A percentile compares a stretch with the other conserved stretches of the same genome.
Evolutionary conservation across 2,888 invertebrate genomes (phyloP).

Genomic region (Alloscopus bannaensis): DNA sequence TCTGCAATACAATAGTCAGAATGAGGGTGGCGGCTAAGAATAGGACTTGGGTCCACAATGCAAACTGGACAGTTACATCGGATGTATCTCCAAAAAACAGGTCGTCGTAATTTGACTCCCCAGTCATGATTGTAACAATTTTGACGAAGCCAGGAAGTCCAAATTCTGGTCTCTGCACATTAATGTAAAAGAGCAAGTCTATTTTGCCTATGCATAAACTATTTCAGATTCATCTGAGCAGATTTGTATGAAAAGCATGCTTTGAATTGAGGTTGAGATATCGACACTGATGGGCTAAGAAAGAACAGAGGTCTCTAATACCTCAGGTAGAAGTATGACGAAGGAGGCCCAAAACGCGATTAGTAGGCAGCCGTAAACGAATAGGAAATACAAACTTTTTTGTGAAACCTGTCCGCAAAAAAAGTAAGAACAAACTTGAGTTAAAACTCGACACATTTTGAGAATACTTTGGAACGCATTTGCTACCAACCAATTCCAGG

Average conservation of each 20-base stretch:
- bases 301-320: background rate
- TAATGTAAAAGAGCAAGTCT: too few relatives aligned
- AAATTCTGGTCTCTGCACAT: constrained; percentile 7
- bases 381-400: background rate
- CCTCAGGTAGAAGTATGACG: background rate
- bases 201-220: too few relatives aligned
- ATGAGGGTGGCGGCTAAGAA: background rate
- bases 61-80: background rate
- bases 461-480: too few relatives aligned
- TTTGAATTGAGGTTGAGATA: too few relatives aligned
- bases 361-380: constrained; percentile 1
- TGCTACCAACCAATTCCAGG: constrained; percentile 7
- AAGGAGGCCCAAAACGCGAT: constrained; percentile 13
- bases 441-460: too few relatives aligned
- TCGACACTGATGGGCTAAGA: too few relatives aligned
- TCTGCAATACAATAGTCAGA: constrained; percentile 22
- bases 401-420: background rate
- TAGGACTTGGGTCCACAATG: background rate
- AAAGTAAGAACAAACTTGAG: background rate
- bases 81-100: constrained; percentile 8
- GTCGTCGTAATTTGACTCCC: constrained; percentile 37
- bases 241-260: too few relatives aligned
- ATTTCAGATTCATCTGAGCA: too few relatives aligned
- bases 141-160: constrained; percentile 3
- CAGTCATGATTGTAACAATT: constrained; percentile 25